Base-by-base conservation (phyloP, 2,797 vertebrate species). In the Channa striata region DNA sequence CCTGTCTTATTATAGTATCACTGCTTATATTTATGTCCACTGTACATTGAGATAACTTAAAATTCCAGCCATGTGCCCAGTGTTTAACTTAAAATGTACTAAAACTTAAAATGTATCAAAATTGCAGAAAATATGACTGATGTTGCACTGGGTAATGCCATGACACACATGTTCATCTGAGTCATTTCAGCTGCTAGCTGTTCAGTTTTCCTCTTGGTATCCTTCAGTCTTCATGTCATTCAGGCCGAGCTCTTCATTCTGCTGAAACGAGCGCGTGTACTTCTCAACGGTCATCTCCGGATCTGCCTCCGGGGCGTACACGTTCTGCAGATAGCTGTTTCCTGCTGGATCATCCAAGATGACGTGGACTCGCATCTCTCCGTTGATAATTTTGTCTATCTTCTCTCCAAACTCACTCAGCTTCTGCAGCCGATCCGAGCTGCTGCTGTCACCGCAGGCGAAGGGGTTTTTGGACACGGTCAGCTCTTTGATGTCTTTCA, bases 251-350 rank as follows among this genome's bases (percentile, higher is more conserved):
- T 97, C 97, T 12, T 99, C 97, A 0, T 99, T 97, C 88, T 99
- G 97, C 77, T 98, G 93, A 14, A 95, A 97, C 0, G 90, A 89
- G 47, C 98, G 94, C 6, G 92, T 74, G 8, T 99, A 99, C 68
- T 64, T 95, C 82, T 97, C 96, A 11, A 90, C 76, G 0, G 40
- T 91, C 94, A 99, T 91, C 91, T 98, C 95, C 0, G 97, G 97
- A 62, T 99, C 98, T 0, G 96, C 91, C 0, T 99, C 98, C 0
- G 98, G 98, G 0, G 97, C 97, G 0, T 97, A 98, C 0, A 96
- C 86, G 0, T 99, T 99, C 96, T 99, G 97, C n/a, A 99, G 69
- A 23, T 98, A 99, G 91, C 98, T 99, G 93, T 99, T 99, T 50
- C 98, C 98, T 0, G 96, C 93, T 2, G 96, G 94, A 77, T 99